Evolutionary conservation across 2,113 vertebrate species (phyloP).

Genomic region (Sorex araneus): DNA sequence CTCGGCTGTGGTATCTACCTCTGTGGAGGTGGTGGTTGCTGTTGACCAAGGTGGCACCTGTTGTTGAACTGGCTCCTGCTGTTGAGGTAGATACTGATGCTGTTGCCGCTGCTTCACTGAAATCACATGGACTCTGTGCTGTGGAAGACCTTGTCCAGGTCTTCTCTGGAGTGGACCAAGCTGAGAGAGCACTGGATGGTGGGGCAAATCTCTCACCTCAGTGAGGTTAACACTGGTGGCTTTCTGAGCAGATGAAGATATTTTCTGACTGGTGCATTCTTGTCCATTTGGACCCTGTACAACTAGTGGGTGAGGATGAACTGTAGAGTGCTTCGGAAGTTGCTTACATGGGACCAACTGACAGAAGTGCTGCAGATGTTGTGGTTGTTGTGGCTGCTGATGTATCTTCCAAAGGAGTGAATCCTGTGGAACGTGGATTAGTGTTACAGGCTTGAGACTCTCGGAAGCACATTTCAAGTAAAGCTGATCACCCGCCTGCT

Average conservation of each 20-base stretch:
- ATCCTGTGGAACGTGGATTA: constrained; percentile 92
- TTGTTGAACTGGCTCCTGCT: no score
- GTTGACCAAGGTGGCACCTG: no score
- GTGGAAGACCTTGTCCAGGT: constrained; percentile 92
- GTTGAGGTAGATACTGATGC: constrained; percentile 81
- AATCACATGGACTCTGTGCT: constrained; percentile 91
- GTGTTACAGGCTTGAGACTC: constrained; percentile 91
- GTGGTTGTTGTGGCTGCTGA: constrained; percentile 72
- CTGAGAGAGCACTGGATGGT: constrained; percentile 93
- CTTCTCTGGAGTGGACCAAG: constrained; percentile 93
- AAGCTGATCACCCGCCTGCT: constrained; percentile 92
- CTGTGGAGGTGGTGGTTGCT: no score
- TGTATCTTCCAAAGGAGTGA: constrained; percentile 93
- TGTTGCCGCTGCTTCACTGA: constrained; percentile 87
- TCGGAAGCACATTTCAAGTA: constrained; percentile 91
- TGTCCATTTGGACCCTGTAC: constrained; percentile 89
- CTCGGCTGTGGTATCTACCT: constrained; percentile 86
- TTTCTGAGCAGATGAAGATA: constrained; percentile 92
- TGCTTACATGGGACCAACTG: constrained; percentile 90
- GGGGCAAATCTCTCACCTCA: constrained; percentile 92
- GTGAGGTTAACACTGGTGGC: constrained; percentile 93
- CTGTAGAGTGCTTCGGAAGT: constrained; percentile 88
- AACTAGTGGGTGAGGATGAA: constrained; percentile 90
- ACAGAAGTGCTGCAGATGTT: constrained; percentile 84
- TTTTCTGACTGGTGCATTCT: constrained; percentile 88